These are phyloP conservation scores for Drosophila borealis DNA, from an alignment of 2,888 invertebrate species.

Conservation along the genomic window DNA sequence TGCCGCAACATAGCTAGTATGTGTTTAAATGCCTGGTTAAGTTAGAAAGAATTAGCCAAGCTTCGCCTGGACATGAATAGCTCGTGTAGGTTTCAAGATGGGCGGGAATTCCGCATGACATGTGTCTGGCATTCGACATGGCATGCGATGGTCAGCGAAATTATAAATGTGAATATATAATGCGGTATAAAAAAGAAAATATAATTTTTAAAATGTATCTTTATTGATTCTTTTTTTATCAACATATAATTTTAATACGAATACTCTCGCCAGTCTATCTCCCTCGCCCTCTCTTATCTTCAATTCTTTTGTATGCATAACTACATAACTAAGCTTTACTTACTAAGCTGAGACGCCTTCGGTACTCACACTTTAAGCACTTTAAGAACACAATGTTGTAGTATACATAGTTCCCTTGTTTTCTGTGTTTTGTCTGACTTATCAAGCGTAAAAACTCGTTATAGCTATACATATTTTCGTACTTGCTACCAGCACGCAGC, in stretches of 20 bases:
- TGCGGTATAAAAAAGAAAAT: not conserved
- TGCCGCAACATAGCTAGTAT: conserved; percentile 18
- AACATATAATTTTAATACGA: not conserved
- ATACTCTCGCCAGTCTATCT: not conserved
- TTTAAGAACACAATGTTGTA: conserved; percentile 42
- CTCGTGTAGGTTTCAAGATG: conserved; percentile 28
- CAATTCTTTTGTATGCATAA: conserved; percentile 17
- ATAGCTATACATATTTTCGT: conserved; percentile 41
- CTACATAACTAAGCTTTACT: conserved; percentile 18
- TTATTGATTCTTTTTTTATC: not conserved
- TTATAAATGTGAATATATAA: conserved; percentile 11
- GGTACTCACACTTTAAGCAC: conserved; percentile 3
- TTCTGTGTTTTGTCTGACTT: conserved; percentile 38
- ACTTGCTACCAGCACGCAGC: conserved; percentile 50
- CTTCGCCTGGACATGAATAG: conserved; percentile 32
- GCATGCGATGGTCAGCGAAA: conserved; percentile 42
- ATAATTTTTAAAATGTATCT: too few species aligned
- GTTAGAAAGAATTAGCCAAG: conserved; percentile 22
- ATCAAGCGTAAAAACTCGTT: conserved; percentile 55
- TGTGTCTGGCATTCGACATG: conserved; percentile 37
- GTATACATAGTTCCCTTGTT: conserved; percentile 14
- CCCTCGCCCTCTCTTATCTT: not conserved
- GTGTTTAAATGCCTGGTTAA: conserved; percentile 12
- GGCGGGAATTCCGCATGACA: conserved; percentile 32
- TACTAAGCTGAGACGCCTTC: not conserved